Conservation (phyloP, 53 echinoderm and acorn worm species). For the Luidia sarsii region DNA sequence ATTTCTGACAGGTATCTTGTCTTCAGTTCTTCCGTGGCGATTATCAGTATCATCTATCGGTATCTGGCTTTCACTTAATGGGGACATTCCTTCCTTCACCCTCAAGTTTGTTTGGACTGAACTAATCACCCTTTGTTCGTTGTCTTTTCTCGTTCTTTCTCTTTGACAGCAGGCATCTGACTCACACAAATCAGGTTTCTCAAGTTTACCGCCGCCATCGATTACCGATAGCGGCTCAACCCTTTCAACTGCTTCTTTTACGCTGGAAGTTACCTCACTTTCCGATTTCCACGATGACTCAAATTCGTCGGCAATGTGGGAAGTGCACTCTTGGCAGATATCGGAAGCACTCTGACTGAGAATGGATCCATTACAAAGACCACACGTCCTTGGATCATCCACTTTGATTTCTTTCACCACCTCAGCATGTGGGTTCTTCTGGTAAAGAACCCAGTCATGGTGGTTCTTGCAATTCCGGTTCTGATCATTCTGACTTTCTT, state of each 20-base stretch:
- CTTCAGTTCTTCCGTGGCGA: too few relatives aligned
- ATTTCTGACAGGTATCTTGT: background rate
- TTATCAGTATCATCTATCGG: too few relatives aligned
- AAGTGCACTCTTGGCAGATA: conserved; percentile 30
- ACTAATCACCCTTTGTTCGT: too few relatives aligned
- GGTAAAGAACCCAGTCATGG: background rate
- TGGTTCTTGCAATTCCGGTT: background rate
- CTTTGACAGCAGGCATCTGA: too few relatives aligned
- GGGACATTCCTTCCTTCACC: too few relatives aligned
- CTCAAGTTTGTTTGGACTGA: too few relatives aligned
- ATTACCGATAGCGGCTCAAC: too few relatives aligned
- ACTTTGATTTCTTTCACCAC: background rate
- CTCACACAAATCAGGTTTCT: too few relatives aligned
- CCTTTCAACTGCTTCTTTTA: background rate
- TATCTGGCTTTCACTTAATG: too few relatives aligned
- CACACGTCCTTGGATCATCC: background rate
- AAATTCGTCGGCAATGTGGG: conserved; percentile 8
- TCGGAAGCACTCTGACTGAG: background rate
- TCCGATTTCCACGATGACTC: conserved; percentile 40
- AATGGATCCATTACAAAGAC: conserved; percentile 26
- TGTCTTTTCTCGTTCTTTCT: too few relatives aligned
- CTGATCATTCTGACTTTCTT: background rate
- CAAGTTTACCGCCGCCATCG: too few relatives aligned
- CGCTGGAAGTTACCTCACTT: background rate
- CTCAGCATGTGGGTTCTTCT: background rate